These are phyloP conservation scores for Caerostris extrusa DNA, from an alignment of 1,140 invertebrate genomes.

Conservation along the genomic window DNA sequence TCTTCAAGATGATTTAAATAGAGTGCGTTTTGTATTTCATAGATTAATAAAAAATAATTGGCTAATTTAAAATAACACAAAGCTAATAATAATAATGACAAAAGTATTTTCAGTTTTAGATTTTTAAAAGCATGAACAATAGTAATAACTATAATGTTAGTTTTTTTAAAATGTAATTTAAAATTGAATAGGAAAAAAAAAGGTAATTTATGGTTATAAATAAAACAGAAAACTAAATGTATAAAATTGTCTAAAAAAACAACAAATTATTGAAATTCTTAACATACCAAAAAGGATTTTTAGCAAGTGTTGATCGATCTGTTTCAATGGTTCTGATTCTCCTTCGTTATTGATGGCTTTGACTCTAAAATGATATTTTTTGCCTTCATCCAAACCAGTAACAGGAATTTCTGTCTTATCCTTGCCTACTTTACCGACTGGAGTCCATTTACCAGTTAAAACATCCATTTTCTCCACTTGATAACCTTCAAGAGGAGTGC, in stretches of 20 bases:
- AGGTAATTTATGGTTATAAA: background rate
- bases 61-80: too few species aligned
- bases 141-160: too few species aligned
- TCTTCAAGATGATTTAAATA: too few species aligned
- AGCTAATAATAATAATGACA: too few species aligned
- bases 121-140: too few species aligned
- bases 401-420: constrained; percentile 92
- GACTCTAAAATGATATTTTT: constrained; percentile 97
- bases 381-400: constrained; percentile 93
- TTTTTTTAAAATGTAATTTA: too few species aligned
- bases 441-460: constrained; percentile 85
- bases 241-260: background rate
- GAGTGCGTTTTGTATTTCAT: too few species aligned
- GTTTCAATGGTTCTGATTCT: constrained; percentile 95
- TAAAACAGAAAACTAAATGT: background rate
- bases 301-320: constrained; percentile 90
- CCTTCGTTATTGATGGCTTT: constrained; percentile 98
- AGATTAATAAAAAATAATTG: too few species aligned
- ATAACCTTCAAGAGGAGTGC: constrained; percentile 93
- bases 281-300: constrained; percentile 90
- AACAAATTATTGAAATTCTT: background rate
- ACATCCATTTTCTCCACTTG: constrained; percentile 96
- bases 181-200: background rate
- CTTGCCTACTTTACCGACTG: constrained; percentile 87
- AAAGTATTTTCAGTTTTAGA: too few species aligned